These are phyloP conservation scores for Nomada flava DNA, from an alignment of 2,888 invertebrate genomes.

Conservation along the genomic window DNA sequence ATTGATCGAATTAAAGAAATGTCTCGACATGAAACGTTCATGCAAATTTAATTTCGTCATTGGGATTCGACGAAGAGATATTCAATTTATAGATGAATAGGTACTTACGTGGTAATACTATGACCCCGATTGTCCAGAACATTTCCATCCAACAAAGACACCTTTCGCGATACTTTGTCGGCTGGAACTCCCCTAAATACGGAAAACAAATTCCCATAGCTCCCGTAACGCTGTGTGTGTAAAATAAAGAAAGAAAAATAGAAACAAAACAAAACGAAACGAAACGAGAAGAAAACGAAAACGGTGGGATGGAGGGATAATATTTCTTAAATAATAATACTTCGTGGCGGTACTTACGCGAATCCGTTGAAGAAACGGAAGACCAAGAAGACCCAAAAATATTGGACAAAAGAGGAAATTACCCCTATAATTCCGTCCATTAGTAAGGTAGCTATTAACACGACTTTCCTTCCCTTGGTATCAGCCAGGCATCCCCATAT, in stretches of 20 bases:
- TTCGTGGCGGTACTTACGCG: constrained; percentile 87
- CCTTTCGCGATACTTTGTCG: constrained; percentile 91
- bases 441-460: constrained; percentile 90
- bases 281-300: not conserved
- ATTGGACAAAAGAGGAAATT: constrained; percentile 90
- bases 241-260: constrained; percentile 26
- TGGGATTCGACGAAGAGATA: too few species aligned
- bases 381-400: constrained; percentile 89
- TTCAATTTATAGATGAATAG: not conserved
- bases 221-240: constrained; percentile 88
- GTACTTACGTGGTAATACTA: constrained; percentile 89
- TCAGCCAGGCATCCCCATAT: constrained; percentile 94
- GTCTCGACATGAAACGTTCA: too few species aligned
- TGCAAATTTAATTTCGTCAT: too few species aligned
- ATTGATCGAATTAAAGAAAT: not conserved
- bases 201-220: constrained; percentile 94
- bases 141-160: constrained; percentile 94
- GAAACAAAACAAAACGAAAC: constrained; percentile 6
- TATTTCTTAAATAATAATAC: not conserved
- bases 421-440: constrained; percentile 91
- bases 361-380: constrained; percentile 92
- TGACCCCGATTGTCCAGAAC: constrained; percentile 93
- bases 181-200: constrained; percentile 93
- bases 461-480: constrained; percentile 91
- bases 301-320: not conserved